phyloP scores from a whole-genome alignment of 2,797 vertebrate species.

The Rhinogobio ventralis region DNA sequence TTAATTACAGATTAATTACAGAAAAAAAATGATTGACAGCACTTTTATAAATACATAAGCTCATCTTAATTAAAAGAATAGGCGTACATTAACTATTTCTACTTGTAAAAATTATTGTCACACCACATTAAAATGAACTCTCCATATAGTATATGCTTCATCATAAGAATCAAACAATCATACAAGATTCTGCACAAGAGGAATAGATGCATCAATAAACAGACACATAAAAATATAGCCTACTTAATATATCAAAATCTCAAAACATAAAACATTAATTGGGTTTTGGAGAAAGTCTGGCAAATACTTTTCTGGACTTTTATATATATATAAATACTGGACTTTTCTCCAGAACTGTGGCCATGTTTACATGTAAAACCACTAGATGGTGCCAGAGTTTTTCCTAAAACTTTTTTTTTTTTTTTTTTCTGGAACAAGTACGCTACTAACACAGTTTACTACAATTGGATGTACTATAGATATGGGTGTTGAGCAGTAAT shows the following conservation, averaged over 20 bases:
- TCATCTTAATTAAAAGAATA: not conserved
- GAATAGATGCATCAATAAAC: not conserved
- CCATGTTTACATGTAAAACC: not conserved
- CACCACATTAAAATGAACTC: not conserved
- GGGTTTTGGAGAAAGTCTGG: too few relatives aligned
- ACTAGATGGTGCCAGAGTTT: slow-evolving; percentile 49
- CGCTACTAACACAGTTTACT: not conserved
- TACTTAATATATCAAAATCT: not conserved
- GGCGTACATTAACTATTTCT: not conserved
- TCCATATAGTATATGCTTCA: not conserved
- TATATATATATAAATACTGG: too few relatives aligned
- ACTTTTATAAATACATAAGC: not conserved
- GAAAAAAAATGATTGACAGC: too few relatives aligned
- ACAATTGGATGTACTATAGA: not conserved
- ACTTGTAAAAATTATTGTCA: not conserved
- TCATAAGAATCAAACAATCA: not conserved
- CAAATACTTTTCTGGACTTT: too few relatives aligned
- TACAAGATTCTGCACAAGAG: not conserved
- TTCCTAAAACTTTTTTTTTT: not conserved
- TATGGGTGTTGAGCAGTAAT: not conserved
- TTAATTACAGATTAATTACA: too few relatives aligned
- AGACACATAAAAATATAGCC: not conserved
- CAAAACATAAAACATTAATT: not conserved
- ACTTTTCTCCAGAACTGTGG: not conserved
- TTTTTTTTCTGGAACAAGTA: not conserved